A percentile compares a stretch with the other conserved stretches of the same genome.
phyloP scores from a whole-genome alignment of 2,888 invertebrate species.

The Penaeus monodon region DNA sequence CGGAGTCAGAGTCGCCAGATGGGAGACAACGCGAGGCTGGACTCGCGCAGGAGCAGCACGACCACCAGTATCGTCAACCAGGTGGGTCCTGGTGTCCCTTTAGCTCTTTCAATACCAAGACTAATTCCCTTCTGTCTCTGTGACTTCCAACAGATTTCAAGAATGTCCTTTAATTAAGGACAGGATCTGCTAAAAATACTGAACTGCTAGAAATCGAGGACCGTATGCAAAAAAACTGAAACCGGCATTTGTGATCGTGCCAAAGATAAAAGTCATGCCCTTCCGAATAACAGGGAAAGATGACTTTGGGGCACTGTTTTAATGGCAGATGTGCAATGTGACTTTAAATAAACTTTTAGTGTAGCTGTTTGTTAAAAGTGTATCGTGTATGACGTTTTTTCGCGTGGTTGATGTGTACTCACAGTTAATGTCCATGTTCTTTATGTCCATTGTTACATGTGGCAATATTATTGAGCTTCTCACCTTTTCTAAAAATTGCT shows the following conservation, averaged over 20 bases:
- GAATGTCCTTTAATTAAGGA: neutral
- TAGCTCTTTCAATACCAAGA: neutral
- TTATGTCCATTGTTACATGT: neutral
- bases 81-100: slow-evolving; percentile 6
- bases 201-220: too few relatives aligned
- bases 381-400: too few relatives aligned
- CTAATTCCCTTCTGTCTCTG: neutral
- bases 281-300: too few relatives aligned
- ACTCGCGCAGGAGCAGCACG: slow-evolving; percentile 33
- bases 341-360: too few relatives aligned
- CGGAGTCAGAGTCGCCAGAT: slow-evolving; percentile 36
- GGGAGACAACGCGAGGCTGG: slow-evolving; percentile 30
- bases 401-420: neutral
- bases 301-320: too few relatives aligned
- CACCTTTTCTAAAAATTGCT: neutral
- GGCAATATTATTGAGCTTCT: neutral
- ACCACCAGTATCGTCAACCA: slow-evolving; percentile 43
- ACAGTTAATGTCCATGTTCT: neutral
- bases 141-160: neutral
- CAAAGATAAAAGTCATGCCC: too few relatives aligned
- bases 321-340: too few relatives aligned
- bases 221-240: too few relatives aligned
- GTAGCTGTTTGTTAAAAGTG: too few relatives aligned
- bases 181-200: too few relatives aligned
- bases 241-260: too few relatives aligned